phyloP scores from a whole-genome alignment of 2,888 invertebrate genomes.

The Nudaria mundana region DNA sequence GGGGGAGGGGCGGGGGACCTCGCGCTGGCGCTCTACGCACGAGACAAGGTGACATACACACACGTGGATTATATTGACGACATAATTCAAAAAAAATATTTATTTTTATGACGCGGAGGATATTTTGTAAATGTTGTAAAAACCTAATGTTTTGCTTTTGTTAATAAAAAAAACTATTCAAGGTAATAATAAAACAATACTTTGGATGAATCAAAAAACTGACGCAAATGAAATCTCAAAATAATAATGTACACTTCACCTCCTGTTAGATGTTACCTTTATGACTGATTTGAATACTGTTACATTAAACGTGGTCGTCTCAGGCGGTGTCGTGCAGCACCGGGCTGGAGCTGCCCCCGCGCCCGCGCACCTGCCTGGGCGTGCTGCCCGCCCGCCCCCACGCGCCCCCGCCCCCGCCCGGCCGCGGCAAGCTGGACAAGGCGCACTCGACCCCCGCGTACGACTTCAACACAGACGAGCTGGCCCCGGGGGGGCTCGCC shows the following conservation, averaged over 20 bases:
- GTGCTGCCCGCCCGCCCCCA: slow-evolving; percentile 43
- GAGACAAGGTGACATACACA: slow-evolving; percentile 81
- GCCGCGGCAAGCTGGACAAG: slow-evolving; percentile 84
- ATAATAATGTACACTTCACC: no score
- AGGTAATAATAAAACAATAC: no score
- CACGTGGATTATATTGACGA: no score
- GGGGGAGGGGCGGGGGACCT: slow-evolving; percentile 51
- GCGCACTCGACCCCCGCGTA: slow-evolving; percentile 92
- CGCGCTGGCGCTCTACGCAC: slow-evolving; percentile 82
- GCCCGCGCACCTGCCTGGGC: slow-evolving; percentile 85
- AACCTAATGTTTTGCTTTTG: not conserved
- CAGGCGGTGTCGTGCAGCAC: slow-evolving; percentile 88
- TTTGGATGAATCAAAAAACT: no score
- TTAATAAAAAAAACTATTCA: no score
- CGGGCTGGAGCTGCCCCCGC: slow-evolving; percentile 85
- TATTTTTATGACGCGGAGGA: no score
- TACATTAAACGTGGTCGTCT: not conserved
- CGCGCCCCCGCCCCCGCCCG: slow-evolving; percentile 59
- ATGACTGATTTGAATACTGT: no score
- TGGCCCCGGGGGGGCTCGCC: slow-evolving; percentile 31
- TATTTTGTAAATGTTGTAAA: no score
- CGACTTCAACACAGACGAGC: slow-evolving; percentile 57
- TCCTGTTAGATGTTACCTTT: no score
- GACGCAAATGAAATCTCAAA: no score
- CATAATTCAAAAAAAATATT: no score